Evolutionary conservation across 1,140 invertebrate species (phyloP).

Genomic region (Tribolium madens): DNA sequence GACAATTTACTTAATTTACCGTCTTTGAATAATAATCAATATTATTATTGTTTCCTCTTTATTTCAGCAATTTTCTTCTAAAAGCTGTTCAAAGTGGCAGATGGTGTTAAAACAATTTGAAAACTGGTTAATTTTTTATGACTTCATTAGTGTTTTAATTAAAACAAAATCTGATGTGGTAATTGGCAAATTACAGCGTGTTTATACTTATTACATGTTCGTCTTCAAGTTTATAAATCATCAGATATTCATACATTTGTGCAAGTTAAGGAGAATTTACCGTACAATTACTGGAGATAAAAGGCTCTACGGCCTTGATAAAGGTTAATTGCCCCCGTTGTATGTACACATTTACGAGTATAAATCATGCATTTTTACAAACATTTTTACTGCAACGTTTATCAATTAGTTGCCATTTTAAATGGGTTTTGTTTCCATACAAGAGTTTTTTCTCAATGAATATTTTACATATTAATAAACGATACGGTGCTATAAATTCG

Average conservation of each 20-base stretch:
- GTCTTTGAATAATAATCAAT: no score
- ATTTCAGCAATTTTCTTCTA: no score
- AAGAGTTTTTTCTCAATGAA: background rate
- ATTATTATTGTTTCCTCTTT: no score
- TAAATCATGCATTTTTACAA: background rate
- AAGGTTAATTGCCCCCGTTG: constrained; percentile 6
- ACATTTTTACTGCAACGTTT: constrained; percentile 1
- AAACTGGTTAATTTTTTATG: background rate
- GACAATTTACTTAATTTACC: no score
- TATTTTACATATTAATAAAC: constrained; percentile 3
- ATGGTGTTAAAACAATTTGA: background rate
- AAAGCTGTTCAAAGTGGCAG: background rate
- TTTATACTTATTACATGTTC: constrained; percentile 4
- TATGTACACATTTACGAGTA: background rate
- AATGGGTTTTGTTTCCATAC: background rate
- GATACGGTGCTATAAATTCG: background rate
- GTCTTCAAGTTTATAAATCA: constrained; percentile 6
- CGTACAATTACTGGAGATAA: constrained; percentile 9
- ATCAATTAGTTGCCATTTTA: background rate
- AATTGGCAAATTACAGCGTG: constrained; percentile 1
- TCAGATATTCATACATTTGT: background rate
- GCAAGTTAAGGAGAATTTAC: constrained; percentile 10
- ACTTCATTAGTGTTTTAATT: background rate
- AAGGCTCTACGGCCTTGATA: constrained; percentile 1
- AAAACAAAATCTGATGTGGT: constrained; percentile 9